phyloP scores from a whole-genome alignment of 2,113 vertebrate genomes.

The Larimichthys crocea region DNA sequence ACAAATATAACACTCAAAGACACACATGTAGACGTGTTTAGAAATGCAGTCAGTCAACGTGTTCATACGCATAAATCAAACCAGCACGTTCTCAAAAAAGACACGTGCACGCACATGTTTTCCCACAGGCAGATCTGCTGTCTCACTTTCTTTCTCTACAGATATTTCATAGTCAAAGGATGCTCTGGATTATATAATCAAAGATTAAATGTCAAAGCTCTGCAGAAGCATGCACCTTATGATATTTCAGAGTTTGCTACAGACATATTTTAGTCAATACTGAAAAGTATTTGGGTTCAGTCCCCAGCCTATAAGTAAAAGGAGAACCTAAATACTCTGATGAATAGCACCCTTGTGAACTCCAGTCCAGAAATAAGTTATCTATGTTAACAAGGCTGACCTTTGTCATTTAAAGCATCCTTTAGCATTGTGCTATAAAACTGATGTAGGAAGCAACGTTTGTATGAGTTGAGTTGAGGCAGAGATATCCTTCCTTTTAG shows the following conservation, averaged over 20 bases:
- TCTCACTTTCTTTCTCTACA: background rate
- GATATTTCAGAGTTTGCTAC: background rate
- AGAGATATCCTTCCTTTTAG: too few relatives aligned
- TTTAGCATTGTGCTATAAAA: too few relatives aligned
- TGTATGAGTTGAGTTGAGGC: too few relatives aligned
- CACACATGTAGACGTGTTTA: too few relatives aligned
- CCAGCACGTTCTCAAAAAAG: background rate
- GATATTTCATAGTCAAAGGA: background rate
- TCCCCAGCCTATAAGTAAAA: background rate
- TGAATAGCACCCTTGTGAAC: background rate
- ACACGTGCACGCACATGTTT: background rate
- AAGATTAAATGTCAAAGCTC: background rate
- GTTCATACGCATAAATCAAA: constrained; percentile 42
- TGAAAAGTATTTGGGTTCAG: too few relatives aligned
- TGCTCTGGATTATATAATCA: background rate
- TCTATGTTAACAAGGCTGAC: background rate
- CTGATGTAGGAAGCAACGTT: too few relatives aligned
- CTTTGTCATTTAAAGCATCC: background rate
- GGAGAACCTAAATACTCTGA: background rate
- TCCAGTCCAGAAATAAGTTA: background rate
- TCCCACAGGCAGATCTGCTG: constrained; percentile 5
- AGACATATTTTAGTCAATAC: background rate
- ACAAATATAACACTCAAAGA: constrained; percentile 50
- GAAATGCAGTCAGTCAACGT: constrained; percentile 45
- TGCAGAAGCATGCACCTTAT: too few relatives aligned